Evolutionary conservation across 2,888 invertebrate genomes (phyloP).

Genomic region (Sphaeridia pumilis): DNA sequence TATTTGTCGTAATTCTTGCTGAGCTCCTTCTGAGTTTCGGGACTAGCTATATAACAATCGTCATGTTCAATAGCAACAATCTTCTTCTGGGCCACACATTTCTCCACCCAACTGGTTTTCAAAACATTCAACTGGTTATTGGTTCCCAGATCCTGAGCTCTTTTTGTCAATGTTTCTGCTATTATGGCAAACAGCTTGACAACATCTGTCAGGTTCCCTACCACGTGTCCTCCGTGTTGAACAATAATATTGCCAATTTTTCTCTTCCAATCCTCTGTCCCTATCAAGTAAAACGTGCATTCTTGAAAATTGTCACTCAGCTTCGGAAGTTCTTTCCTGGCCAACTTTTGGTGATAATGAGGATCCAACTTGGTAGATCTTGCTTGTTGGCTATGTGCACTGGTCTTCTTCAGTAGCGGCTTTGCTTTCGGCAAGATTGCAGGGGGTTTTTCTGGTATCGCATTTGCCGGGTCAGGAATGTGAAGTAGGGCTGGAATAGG

Average conservation of each 20-base stretch:
- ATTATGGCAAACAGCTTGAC: constrained; percentile 28
- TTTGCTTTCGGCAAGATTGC: not conserved
- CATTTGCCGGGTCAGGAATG: no score
- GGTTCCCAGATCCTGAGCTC: constrained; percentile 40
- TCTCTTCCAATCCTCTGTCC: constrained; percentile 36
- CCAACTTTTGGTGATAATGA: no score
- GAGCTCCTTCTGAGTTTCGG: constrained; percentile 47
- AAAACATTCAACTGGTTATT: constrained; percentile 48
- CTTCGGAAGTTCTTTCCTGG: not conserved
- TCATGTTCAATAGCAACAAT: constrained; percentile 47
- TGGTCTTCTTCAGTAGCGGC: not conserved
- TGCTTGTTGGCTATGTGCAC: no score
- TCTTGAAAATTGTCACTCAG: not conserved
- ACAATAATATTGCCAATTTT: constrained; percentile 43
- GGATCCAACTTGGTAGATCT: no score
- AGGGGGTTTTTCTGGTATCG: not conserved
- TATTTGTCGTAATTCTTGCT: constrained; percentile 54
- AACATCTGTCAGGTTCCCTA: constrained; percentile 51
- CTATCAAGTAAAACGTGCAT: constrained; percentile 43
- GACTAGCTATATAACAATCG: constrained; percentile 54
- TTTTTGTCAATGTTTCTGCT: constrained; percentile 37
- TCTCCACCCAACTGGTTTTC: constrained; percentile 58
- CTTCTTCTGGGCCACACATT: constrained; percentile 18
- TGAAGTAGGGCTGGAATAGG: not conserved
- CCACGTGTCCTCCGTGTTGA: constrained; percentile 55